phyloP scores from a whole-genome alignment of 92 coral and sea anemone genomes.

The Epizoanthus stellaris region DNA sequence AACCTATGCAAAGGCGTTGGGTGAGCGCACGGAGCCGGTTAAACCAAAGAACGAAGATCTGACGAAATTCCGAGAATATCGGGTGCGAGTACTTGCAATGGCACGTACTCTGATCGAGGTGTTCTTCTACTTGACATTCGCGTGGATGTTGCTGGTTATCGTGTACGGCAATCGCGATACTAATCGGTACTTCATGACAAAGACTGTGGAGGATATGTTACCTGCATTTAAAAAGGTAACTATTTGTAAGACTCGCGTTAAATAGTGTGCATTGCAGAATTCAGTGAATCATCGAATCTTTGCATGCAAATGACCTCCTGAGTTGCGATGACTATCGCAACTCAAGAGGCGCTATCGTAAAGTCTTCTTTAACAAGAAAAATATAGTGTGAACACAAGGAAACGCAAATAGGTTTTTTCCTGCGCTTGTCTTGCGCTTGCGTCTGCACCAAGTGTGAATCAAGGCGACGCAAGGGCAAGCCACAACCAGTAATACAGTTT shows the following conservation, averaged over 20 bases:
- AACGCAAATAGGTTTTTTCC: too few species aligned
- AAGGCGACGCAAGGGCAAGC: too few species aligned
- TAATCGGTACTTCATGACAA: slow-evolving; percentile 78
- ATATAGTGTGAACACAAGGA: too few species aligned
- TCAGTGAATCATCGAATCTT: too few species aligned
- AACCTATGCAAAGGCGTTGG: slow-evolving; percentile 43
- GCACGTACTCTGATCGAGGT: slow-evolving; percentile 78
- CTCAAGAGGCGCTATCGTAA: too few species aligned
- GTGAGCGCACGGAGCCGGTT: slow-evolving; percentile 55
- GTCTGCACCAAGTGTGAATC: too few species aligned
- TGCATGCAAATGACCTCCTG: too few species aligned
- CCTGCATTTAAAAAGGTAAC: slow-evolving; percentile 74
- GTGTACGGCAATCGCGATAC: slow-evolving; percentile 83
- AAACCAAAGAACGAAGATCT: slow-evolving; percentile 72
- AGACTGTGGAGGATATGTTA: slow-evolving; percentile 65
- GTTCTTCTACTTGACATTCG: slow-evolving; percentile 77
- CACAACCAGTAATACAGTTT: too few species aligned
- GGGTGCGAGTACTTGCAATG: slow-evolving; percentile 82
- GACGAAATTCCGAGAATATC: slow-evolving; percentile 74
- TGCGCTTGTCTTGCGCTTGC: too few species aligned
- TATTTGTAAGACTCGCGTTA: not conserved
- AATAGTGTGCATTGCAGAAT: too few species aligned
- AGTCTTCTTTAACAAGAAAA: too few species aligned
- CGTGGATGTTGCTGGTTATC: slow-evolving; percentile 83
- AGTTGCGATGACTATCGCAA: too few species aligned